Conservation (phyloP, 2,888 invertebrate genomes). For the Stratiomys singularior region DNA sequence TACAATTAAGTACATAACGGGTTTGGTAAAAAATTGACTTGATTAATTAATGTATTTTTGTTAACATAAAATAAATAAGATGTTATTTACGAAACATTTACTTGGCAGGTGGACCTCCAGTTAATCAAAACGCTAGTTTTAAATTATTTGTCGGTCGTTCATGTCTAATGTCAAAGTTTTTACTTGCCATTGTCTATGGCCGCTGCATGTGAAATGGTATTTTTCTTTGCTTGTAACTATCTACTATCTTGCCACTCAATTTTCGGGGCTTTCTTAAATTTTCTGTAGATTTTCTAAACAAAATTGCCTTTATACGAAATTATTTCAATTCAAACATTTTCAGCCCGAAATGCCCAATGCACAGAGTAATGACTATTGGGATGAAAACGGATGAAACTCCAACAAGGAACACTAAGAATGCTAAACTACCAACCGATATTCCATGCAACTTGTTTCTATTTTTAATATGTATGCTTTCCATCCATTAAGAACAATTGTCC, state of each 20-base stretch:
- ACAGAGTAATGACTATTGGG: background rate
- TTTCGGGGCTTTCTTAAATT: background rate
- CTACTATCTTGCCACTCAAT: background rate
- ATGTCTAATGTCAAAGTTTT: background rate
- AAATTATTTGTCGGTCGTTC: background rate
- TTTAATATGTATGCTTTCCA: background rate
- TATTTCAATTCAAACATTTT: background rate
- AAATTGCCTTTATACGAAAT: slow-evolving; percentile 17
- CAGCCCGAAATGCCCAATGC: background rate
- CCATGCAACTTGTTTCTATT: background rate
- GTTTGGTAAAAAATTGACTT: slow-evolving; percentile 34
- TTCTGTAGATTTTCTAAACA: slow-evolving; percentile 10
- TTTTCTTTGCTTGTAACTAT: background rate
- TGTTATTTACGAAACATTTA: background rate
- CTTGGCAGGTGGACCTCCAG: background rate
- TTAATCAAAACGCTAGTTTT: background rate
- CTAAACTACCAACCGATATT: slow-evolving; percentile 17
- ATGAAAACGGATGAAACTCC: background rate
- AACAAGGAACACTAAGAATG: slow-evolving; percentile 30
- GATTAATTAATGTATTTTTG: slow-evolving; percentile 20
- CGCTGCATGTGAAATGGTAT: background rate
- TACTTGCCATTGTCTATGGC: background rate
- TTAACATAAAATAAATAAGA: background rate
- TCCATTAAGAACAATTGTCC: slow-evolving; percentile 4
- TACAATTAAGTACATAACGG: slow-evolving; percentile 35